These are phyloP conservation scores for Rhaphigaster nebulosa DNA, from an alignment of 2,888 invertebrate species.

Conservation along the genomic window DNA sequence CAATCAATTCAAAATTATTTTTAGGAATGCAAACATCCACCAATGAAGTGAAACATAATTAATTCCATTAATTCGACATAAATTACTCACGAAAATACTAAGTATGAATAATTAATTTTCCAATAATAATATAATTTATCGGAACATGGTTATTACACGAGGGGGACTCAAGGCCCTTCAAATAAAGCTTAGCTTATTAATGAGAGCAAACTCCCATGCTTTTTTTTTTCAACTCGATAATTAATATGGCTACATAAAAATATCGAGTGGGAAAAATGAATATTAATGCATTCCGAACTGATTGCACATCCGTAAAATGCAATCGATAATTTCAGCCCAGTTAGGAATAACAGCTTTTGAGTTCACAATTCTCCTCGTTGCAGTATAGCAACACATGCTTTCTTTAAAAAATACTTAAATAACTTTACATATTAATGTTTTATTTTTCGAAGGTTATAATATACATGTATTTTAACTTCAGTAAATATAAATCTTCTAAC, in stretches of 20 bases:
- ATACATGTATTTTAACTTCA: too few species aligned
- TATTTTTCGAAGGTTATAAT: too few species aligned
- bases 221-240: conserved; percentile 8
- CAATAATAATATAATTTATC: conserved; percentile 17
- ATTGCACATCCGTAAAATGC: not conserved
- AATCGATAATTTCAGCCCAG: not conserved
- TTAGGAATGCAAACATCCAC: not conserved
- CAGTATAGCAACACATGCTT: too few species aligned
- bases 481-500: too few species aligned
- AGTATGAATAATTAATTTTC: conserved; percentile 23
- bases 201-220: not conserved
- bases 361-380: not conserved
- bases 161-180: not conserved
- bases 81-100: not conserved
- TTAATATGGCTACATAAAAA: not conserved
- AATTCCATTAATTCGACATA: not conserved
- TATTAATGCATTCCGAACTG: not conserved
- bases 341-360: not conserved
- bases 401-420: too few species aligned
- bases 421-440: too few species aligned
- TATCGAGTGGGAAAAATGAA: not conserved
- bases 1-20: not conserved
- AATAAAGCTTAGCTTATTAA: conserved; percentile 14
- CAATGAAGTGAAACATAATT: conserved; percentile 15
- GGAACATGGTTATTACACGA: not conserved